Percentiles rank a stretch among this genome's conserved stretches.
phyloP scores from a whole-genome alignment of 2,888 invertebrate genomes.

The Drosophila flavopinicola region DNA sequence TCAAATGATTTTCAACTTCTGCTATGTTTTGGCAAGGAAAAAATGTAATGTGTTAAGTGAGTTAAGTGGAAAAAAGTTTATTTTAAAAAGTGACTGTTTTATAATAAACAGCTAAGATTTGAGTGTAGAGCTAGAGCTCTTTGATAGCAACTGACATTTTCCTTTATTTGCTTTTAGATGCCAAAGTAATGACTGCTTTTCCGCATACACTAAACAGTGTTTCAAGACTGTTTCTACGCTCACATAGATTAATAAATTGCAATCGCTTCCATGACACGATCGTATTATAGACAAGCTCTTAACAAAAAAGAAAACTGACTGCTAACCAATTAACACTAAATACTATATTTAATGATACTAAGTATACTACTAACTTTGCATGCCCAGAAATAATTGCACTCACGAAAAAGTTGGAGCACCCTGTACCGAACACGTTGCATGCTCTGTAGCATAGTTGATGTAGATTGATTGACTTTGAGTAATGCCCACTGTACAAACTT shows the following conservation, averaged over 20 bases:
- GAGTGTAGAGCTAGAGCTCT: no score
- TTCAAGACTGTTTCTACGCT: background rate
- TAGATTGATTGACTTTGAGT: conserved; percentile 28
- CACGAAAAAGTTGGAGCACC: conserved; percentile 42
- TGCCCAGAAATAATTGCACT: conserved; percentile 19
- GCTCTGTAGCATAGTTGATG: conserved; percentile 29
- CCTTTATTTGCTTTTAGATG: background rate
- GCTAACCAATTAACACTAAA: conserved; percentile 9
- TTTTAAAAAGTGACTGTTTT: background rate
- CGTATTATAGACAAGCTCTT: background rate
- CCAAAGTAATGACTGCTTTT: background rate
- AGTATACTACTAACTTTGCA: conserved; percentile 34
- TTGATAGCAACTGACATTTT: no score
- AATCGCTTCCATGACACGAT: conserved; percentile 11
- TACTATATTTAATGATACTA: conserved; percentile 8
- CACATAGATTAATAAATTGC: conserved; percentile 1
- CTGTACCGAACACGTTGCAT: conserved; percentile 46
- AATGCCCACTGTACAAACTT: conserved; percentile 40
- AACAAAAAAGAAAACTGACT: conserved; percentile 6
- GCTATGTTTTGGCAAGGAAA: no score
- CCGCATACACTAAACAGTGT: background rate
- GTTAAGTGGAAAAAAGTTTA: background rate
- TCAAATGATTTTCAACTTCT: no score
- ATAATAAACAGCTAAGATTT: no score
- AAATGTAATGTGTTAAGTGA: no score